Evolutionary conservation across 2,797 vertebrate genomes (phyloP), one percentile per base, ranked within the genome.

Genomic region (Galaxias olidus): DNA sequence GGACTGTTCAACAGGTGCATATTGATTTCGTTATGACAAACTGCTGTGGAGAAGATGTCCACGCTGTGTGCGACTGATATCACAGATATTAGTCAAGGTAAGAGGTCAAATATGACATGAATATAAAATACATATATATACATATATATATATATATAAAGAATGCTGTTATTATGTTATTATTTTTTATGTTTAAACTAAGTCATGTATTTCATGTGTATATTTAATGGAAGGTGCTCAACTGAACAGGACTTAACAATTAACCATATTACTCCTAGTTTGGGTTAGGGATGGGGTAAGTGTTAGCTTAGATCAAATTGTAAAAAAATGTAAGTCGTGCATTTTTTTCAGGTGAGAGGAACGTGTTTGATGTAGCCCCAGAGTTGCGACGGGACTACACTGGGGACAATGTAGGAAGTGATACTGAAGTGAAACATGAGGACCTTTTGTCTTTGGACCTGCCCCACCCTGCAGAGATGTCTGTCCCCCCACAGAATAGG

Each of bases 21-120:
- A 81, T 85, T 91, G 86, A 80, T 89, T 91, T 86, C 89, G 91
- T 91, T 89, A 93, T 94, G 92, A 91, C 88, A 89, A 93, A 88
- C 85, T 89, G 86, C 84, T 90, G 90, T 90, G 88, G 85, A 86
- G 88, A 93, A 91, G 91, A 94, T 94, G 93, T 92, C 92, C 89
- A 88, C 88, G 79, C 85, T 91, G 87, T 89, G 89, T 88, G 81
- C 87, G 87, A 88, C 91, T 92, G 89, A 92, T 92, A 88, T 91
- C 90, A 84, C 82, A 84, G 91, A 93, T 93, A 90, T 93, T 92
- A 88, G 88, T 93, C 92, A 92, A 89, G 92, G 93, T 93, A 89
- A 90, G 88, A 82, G 47, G 45, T 1, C 51, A 47, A 20, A 9
- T 5, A 13, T 18, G 43, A 65, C 9, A 58, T 44, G n/a, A 56